These are phyloP conservation scores for Porites divaricata DNA, from an alignment of 92 coral and sea anemone species.

Conservation along the genomic window DNA sequence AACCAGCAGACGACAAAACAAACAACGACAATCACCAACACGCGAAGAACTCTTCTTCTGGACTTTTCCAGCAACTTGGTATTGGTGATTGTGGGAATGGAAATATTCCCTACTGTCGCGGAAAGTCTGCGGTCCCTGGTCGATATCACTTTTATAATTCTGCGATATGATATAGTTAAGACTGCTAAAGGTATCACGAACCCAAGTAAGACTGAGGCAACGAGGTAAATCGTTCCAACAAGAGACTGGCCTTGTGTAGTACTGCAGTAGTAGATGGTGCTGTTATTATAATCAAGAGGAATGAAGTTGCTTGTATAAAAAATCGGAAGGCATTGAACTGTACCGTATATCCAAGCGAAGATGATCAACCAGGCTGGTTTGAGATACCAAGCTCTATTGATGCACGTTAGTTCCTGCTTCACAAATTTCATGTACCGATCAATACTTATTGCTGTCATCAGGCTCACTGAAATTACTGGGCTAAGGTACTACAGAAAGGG, in stretches of 20 bases:
- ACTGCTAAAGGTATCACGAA: slow-evolving; percentile 57
- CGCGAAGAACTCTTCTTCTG: slow-evolving; percentile 53
- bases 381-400: slow-evolving; percentile 44
- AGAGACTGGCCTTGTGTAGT: slow-evolving; percentile 59
- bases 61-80: slow-evolving; percentile 43
- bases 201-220: slow-evolving; percentile 44
- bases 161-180: slow-evolving; percentile 53
- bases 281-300: slow-evolving; percentile 29
- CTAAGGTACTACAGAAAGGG: slow-evolving; percentile 26
- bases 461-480: slow-evolving; percentile 48
- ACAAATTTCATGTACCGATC: slow-evolving; percentile 78
- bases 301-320: slow-evolving; percentile 40
- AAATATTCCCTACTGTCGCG: background rate
- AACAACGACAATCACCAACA: slow-evolving; percentile 49
- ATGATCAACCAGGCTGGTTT: slow-evolving; percentile 58
- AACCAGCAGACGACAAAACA: slow-evolving; percentile 65
- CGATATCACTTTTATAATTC: slow-evolving; percentile 63
- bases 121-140: slow-evolving; percentile 45
- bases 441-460: slow-evolving; percentile 70
- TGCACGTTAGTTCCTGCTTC: slow-evolving; percentile 50
- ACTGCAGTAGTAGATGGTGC: slow-evolving; percentile 65
- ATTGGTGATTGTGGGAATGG: slow-evolving; percentile 1
- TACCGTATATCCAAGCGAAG: slow-evolving; percentile 73
- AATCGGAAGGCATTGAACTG: slow-evolving; percentile 59
- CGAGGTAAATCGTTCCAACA: slow-evolving; percentile 39